Conservation (phyloP, 2,888 invertebrate species). For the Cheilosia variabilis region DNA sequence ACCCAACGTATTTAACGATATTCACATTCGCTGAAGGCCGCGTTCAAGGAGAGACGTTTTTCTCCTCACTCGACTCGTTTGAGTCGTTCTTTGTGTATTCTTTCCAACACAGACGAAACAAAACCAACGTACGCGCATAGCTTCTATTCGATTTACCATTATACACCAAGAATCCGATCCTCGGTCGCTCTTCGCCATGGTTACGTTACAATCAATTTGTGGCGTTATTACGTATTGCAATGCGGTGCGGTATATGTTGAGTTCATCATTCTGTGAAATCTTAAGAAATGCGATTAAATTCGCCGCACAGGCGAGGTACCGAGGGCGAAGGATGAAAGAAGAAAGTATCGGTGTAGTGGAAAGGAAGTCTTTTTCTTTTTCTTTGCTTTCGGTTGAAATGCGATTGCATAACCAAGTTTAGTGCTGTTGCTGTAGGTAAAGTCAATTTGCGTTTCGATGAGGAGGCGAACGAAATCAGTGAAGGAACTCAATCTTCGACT, state of each 20-base stretch:
- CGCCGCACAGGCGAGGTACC: background rate
- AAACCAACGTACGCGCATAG: background rate
- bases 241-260: slow-evolving; percentile 7
- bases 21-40: slow-evolving; percentile 56
- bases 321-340: background rate
- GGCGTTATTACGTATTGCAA: slow-evolving; percentile 13
- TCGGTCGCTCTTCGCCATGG: background rate
- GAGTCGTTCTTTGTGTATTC: slow-evolving; percentile 24
- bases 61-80: slow-evolving; percentile 11
- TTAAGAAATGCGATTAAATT: slow-evolving; percentile 62
- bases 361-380: slow-evolving; percentile 1
- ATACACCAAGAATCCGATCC: background rate
- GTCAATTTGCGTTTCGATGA: slow-evolving; percentile 41
- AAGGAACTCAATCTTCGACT: background rate
- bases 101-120: background rate
- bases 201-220: slow-evolving; percentile 51
- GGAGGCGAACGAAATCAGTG: background rate
- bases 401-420: slow-evolving; percentile 49
- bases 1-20: background rate
- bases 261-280: slow-evolving; percentile 60
- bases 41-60: slow-evolving; percentile 45
- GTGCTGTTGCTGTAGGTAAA: slow-evolving; percentile 4
- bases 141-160: slow-evolving; percentile 56
- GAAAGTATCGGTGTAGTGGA: background rate
- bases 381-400: slow-evolving; percentile 11